Conservation (phyloP, 2,113 vertebrate genomes). For the Neolamprologus devosi region DNA sequence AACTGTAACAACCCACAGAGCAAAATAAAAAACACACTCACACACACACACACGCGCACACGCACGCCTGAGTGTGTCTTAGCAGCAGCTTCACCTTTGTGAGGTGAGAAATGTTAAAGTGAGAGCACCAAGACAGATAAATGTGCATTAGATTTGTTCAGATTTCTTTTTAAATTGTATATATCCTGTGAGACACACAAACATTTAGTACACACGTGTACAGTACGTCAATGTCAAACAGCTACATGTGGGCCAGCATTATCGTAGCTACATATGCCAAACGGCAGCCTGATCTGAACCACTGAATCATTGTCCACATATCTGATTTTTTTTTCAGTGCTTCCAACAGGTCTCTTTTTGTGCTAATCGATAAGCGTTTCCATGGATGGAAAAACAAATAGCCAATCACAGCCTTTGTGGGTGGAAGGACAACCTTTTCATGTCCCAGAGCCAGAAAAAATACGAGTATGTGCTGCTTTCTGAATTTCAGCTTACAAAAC, state of each 20-base stretch:
- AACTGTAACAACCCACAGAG: not conserved
- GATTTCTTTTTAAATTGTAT: not conserved
- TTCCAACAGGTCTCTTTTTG: not conserved
- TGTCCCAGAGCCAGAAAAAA: not conserved
- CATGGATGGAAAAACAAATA: not conserved
- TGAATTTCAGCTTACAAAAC: not conserved
- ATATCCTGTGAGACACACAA: not conserved
- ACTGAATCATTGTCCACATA: not conserved
- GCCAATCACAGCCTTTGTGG: not conserved
- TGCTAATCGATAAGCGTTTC: not conserved
- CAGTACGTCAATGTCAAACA: not conserved
- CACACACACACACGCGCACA: not conserved
- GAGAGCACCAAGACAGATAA: not conserved
- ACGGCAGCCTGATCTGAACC: not conserved
- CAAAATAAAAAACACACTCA: too few relatives aligned
- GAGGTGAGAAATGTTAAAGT: constrained; percentile 2
- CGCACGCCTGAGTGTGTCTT: not conserved
- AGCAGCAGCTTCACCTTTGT: constrained; percentile 8
- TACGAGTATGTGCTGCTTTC: not conserved
- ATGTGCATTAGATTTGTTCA: not conserved
- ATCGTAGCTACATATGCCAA: not conserved
- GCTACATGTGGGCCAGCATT: not conserved
- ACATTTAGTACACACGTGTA: not conserved
- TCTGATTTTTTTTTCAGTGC: not conserved
- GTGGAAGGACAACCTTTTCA: not conserved